These are phyloP conservation scores for Enoplosus armatus DNA, from an alignment of 2,797 vertebrate genomes.

Conservation along the genomic window DNA sequence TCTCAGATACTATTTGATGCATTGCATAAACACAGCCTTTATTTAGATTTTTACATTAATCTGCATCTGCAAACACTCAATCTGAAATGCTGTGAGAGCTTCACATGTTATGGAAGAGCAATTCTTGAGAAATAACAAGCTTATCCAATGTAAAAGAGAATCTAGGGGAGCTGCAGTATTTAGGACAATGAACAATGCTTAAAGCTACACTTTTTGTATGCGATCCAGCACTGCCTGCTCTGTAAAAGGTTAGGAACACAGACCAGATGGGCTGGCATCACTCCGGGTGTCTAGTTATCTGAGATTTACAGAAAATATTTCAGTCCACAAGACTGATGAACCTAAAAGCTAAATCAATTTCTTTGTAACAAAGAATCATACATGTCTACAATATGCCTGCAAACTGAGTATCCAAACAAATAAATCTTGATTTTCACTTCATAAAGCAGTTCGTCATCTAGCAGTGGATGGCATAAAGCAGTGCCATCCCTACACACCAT, in stretches of 20 bases:
- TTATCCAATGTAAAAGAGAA: not conserved
- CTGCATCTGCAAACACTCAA: not conserved
- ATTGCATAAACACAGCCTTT: slow-evolving; percentile 13
- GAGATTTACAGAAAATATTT: slow-evolving; percentile 6
- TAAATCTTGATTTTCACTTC: not conserved
- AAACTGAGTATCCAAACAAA: not conserved
- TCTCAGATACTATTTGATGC: not conserved
- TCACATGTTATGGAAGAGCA: not conserved
- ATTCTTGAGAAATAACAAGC: not conserved
- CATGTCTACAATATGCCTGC: not conserved
- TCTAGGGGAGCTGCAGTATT: slow-evolving; percentile 5
- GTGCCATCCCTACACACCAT: not conserved
- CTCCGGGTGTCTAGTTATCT: not conserved
- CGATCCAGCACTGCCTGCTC: slow-evolving; percentile 23
- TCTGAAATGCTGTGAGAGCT: not conserved
- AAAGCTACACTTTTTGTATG: slow-evolving; percentile 8
- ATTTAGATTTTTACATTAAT: not conserved
- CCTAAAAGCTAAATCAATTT: slow-evolving; percentile 5
- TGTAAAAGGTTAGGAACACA: slow-evolving; percentile 33
- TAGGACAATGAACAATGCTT: not conserved
- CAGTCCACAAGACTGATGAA: not conserved
- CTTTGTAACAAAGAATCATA: not conserved
- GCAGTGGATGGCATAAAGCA: too few species aligned
- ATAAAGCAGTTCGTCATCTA: not conserved
- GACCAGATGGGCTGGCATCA: slow-evolving; percentile 43